phyloP scores from a whole-genome alignment of 2,797 vertebrate genomes.

The Sardinella longiceps region DNA sequence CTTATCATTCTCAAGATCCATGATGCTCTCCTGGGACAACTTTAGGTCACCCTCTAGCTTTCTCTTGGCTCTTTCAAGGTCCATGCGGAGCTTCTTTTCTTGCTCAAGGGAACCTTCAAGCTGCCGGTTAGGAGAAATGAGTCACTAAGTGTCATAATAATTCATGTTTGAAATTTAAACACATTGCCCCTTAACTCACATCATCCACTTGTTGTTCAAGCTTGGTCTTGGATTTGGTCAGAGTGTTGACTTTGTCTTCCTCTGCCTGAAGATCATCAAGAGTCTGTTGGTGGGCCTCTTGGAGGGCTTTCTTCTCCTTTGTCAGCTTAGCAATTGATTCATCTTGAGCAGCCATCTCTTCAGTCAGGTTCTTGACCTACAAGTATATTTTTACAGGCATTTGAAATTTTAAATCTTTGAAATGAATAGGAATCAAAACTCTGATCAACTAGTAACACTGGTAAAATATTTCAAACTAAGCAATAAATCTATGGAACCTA shows the following conservation, averaged over 20 bases:
- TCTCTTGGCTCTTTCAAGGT: constrained; percentile 84
- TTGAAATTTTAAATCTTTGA: no score
- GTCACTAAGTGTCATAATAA: background rate
- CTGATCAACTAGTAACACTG: no score
- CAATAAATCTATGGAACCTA: background rate
- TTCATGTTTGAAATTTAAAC: no score
- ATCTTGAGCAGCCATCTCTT: constrained; percentile 73
- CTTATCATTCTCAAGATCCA: constrained; percentile 85
- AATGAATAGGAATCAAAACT: no score
- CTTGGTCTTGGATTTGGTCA: constrained; percentile 84
- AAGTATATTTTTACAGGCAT: no score
- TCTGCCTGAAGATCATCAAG: constrained; percentile 73
- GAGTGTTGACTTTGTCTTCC: constrained; percentile 82
- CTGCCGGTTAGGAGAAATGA: constrained; percentile 57
- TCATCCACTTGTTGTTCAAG: constrained; percentile 89
- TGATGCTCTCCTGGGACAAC: constrained; percentile 80
- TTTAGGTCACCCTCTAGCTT: constrained; percentile 88
- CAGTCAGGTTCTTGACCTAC: constrained; percentile 73
- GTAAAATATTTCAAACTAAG: no score
- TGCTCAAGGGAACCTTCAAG: constrained; percentile 86
- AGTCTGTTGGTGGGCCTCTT: constrained; percentile 70
- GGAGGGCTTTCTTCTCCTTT: constrained; percentile 73
- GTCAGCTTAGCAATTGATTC: constrained; percentile 70
- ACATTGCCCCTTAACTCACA: constrained; percentile 65
- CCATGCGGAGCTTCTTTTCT: constrained; percentile 85